Evolutionary conservation across 2,797 vertebrate species (phyloP), one percentile per base, ranked within the genome.

Genomic region (Knipowitschia caucasica): DNA sequence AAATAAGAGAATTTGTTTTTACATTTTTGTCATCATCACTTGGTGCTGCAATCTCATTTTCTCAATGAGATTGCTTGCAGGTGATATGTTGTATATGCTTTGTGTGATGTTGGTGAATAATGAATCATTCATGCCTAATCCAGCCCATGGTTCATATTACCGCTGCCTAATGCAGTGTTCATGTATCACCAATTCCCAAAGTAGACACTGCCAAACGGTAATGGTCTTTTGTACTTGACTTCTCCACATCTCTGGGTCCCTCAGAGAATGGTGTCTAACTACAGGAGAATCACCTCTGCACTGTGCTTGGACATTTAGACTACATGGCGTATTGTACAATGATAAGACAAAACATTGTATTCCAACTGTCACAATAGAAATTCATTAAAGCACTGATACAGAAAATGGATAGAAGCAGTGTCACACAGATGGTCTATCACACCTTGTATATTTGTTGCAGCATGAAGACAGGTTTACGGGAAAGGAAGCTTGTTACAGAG

Each of bases 181-280:
- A 15, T 53, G 42, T 35, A 49, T 46, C 56, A 36, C 40, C 31
- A 50, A 51, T 51, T 59, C 55, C 55, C 4, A 1, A 30, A 34
- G 50, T 54, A 62, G 47, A 54, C 33, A 9, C 31, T 49, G 31
- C 56, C 33, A 52, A 62, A 58, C 54, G 47, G 45, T 69, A 44
- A 68, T 68, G 56, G 38, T 47, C 25, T 59, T n/a, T 39, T 70
- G 31, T 64, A 36, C 67, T 75, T 62, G 62, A 62, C 64, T 59
- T 47, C 50, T 45, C 35, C 51, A 40, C 38, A 38, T 67, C 35
- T 12, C 21, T 17, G 33, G 27, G 35, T 18, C 38, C 64, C 31
- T 1, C 21, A 10, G 62, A 71, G 57, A 58, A 57, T 69, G 45
- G 42, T 42, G 38, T 71, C 46, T 30, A 64, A 52, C 53, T 61